These are phyloP conservation scores for Drusus annulatus DNA, from an alignment of 1,140 invertebrate genomes.

Conservation along the genomic window DNA sequence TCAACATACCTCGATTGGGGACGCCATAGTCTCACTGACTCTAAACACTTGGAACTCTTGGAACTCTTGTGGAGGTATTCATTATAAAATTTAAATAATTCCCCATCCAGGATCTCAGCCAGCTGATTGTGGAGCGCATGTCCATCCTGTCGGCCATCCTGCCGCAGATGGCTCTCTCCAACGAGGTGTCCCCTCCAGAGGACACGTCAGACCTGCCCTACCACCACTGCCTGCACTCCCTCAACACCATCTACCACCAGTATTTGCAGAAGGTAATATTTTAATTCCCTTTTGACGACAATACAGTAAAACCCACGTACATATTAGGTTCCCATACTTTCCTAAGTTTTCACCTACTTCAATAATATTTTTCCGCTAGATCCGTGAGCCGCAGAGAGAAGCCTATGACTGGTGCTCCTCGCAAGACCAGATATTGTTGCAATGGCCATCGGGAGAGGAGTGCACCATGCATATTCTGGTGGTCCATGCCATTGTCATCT, in stretches of 20 bases:
- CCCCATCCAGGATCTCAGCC: slow-evolving; percentile 91
- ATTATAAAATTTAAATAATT: no score
- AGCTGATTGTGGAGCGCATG: slow-evolving; percentile 93
- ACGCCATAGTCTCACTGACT: no score
- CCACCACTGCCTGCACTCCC: slow-evolving; percentile 80
- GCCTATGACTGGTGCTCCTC: slow-evolving; percentile 79
- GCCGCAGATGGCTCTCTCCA: slow-evolving; percentile 68
- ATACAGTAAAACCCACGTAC: no score
- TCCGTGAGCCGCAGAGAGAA: slow-evolving; percentile 65
- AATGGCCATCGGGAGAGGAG: slow-evolving; percentile 88
- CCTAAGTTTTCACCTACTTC: no score
- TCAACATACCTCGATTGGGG: no score
- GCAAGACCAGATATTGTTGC: slow-evolving; percentile 82
- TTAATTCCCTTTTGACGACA: background rate
- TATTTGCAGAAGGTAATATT: slow-evolving; percentile 79
- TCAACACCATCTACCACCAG: slow-evolving; percentile 84
- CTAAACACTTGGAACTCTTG: no score
- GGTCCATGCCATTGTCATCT: slow-evolving; percentile 95
- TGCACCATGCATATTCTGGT: slow-evolving; percentile 90
- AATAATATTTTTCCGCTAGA: slow-evolving; percentile 7
- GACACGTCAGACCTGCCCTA: slow-evolving; percentile 56
- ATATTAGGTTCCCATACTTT: no score
- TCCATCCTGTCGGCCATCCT: slow-evolving; percentile 89
- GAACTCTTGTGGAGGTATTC: no score
- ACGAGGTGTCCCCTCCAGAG: slow-evolving; percentile 30